phyloP scores from a whole-genome alignment of 2,113 vertebrate genomes.

The Mirounga angustirostris region DNA sequence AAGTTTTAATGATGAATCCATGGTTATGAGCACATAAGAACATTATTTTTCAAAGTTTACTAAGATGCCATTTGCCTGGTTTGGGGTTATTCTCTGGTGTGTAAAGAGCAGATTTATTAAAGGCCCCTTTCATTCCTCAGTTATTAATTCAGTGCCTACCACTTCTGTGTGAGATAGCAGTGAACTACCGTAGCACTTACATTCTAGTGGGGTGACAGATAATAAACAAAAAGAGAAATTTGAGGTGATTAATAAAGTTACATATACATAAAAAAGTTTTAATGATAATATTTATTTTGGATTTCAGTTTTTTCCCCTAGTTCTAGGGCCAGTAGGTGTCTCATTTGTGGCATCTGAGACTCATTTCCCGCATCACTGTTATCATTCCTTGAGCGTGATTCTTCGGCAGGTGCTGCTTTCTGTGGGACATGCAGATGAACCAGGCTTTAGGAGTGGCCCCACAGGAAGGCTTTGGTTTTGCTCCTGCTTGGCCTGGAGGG shows the following conservation, averaged over 20 bases:
- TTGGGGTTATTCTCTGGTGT: background rate
- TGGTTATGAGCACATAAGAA: background rate
- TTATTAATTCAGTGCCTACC: background rate
- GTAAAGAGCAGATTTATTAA: background rate
- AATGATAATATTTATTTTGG: background rate
- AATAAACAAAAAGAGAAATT: background rate
- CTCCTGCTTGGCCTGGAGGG: background rate
- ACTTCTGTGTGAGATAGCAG: background rate
- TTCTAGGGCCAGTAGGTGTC: background rate
- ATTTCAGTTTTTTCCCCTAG: background rate
- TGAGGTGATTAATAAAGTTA: background rate
- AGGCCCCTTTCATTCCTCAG: background rate
- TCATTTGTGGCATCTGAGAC: background rate
- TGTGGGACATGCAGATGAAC: no score
- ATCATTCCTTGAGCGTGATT: background rate
- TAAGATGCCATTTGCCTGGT: background rate
- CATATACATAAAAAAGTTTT: background rate
- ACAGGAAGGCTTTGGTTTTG: background rate
- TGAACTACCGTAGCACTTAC: background rate
- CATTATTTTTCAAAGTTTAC: background rate
- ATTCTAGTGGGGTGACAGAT: background rate
- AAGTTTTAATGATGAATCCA: background rate
- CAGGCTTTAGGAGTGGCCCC: fast-evolving
- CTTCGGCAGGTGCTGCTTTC: background rate
- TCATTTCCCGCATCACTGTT: background rate